phyloP scores from a whole-genome alignment of 2,888 invertebrate species.

The Pemphredon lugubris region DNA sequence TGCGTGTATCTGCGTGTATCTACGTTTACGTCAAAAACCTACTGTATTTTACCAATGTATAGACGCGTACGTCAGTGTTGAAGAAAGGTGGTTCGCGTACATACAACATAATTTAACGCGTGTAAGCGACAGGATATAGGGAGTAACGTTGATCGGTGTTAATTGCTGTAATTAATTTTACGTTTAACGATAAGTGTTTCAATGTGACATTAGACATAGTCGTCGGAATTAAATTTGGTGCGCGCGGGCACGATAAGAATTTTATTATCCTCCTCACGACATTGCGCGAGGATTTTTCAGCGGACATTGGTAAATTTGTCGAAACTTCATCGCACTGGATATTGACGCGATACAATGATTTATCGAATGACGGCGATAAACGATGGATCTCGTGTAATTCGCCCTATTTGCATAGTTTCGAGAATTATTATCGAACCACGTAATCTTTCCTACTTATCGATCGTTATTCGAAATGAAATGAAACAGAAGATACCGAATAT shows the following conservation, averaged over 20 bases:
- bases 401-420: too few relatives aligned
- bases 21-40: background rate
- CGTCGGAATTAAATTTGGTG: slow-evolving; percentile 9
- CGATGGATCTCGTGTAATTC: background rate
- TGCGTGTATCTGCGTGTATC: background rate
- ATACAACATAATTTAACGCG: slow-evolving; percentile 1
- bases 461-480: too few relatives aligned
- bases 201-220: slow-evolving; percentile 57
- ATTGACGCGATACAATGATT: background rate
- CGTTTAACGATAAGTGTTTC: slow-evolving; percentile 65
- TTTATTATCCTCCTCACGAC: slow-evolving; percentile 42
- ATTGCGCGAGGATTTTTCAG: background rate
- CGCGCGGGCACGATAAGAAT: slow-evolving; percentile 1
- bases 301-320: background rate
- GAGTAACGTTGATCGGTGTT: slow-evolving; percentile 61
- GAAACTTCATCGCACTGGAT: too few relatives aligned
- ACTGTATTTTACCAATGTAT: background rate
- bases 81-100: background rate
- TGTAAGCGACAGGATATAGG: slow-evolving; percentile 4
- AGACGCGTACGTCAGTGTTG: background rate
- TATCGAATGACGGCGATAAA: too few relatives aligned
- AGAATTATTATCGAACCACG: too few relatives aligned
- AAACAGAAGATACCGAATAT: too few relatives aligned
- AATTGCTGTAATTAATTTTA: slow-evolving; percentile 56
- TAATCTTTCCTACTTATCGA: too few relatives aligned